Evolutionary conservation across 2,888 invertebrate genomes (phyloP), one percentile per base, ranked within the genome.

Genomic region (Ctenicera cuprea): DNA sequence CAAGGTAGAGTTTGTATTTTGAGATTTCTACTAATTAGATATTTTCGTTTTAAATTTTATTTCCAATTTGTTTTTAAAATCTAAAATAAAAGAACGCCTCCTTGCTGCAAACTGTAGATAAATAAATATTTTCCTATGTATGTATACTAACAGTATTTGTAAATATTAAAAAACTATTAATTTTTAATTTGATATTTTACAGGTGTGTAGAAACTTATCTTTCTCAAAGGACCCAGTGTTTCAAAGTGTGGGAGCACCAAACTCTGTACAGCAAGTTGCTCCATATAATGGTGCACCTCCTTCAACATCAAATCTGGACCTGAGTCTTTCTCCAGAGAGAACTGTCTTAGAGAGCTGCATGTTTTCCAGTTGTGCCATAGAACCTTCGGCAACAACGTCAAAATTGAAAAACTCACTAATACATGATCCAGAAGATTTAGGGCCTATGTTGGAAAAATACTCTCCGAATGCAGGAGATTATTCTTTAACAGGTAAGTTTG

Each of bases 391-490:
- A 48, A 65, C 57, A 18, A 7, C 45, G 30, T 59, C 26, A 18
- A 73, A 91, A 52, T 87, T 92, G 80, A 90, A 91, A 80, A 92
- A 93, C 86, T 93, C 94, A 26, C 87, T 95, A 77, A 91, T 95
- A 76, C 91, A 92, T 73, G 93, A 94, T 87, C 91, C 92, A 81
- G 93, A 94, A 84, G 94, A 94, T 87, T 91, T 94, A 84, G 94
- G 92, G 74, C 93, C 93, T 65, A 92, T 92, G 88, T 91, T 92
- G 85, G 91, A 91, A 76, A 90, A 90, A 81, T 91, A 92, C 86
- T 92, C 93, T 82, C 87, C 92, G 80, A 93, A 93, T 86, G 7
- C 52, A 26, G 9, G 38, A 18, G 71, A 71, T 63, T 69, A 20
- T 62, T 71, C 63, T 1, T 54, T 71, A 54, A 41, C 71, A 64